A percentile compares a stretch with the other conserved stretches of the same genome.
These are phyloP conservation scores for Cyanoramphus novaezelandiae DNA, from an alignment of 2,113 vertebrate species.

Conservation along the genomic window DNA sequence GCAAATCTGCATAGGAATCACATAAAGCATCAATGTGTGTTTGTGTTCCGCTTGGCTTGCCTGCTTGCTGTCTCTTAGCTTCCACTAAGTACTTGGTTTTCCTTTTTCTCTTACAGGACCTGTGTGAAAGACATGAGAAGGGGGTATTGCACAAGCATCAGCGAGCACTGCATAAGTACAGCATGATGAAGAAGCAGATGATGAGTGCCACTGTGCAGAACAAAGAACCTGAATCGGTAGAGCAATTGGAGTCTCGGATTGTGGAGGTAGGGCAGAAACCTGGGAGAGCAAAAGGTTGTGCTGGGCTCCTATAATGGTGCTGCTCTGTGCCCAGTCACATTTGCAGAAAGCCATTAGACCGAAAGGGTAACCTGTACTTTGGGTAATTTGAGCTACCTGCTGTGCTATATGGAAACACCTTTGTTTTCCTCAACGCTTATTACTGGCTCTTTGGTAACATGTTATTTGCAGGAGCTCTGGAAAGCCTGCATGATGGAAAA, in stretches of 20 bases:
- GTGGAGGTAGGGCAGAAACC: slow-evolving; percentile 81
- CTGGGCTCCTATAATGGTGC: neutral
- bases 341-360: neutral
- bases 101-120: slow-evolving; percentile 75
- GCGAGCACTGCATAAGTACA: slow-evolving; percentile 91
- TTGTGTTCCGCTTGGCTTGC: neutral
- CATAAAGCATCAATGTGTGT: accelerated
- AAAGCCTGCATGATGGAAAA: neutral
- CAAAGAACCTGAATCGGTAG: slow-evolving; percentile 87
- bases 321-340: neutral
- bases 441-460: neutral
- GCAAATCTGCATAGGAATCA: neutral
- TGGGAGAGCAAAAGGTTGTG: neutral
- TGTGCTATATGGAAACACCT: accelerated
- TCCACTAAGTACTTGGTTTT: neutral
- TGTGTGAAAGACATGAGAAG: slow-evolving; percentile 95
- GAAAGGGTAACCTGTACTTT: neutral
- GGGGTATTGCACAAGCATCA: slow-evolving; percentile 94
- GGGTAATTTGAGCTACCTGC: neutral
- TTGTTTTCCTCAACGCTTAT: neutral
- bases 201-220: slow-evolving; percentile 86
- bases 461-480: neutral
- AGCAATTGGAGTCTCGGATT: slow-evolving; percentile 94
- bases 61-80: neutral
- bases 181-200: slow-evolving; percentile 94